These are phyloP conservation scores for Sitobion miscanthi DNA, from an alignment of 1,140 invertebrate species.

Conservation along the genomic window DNA sequence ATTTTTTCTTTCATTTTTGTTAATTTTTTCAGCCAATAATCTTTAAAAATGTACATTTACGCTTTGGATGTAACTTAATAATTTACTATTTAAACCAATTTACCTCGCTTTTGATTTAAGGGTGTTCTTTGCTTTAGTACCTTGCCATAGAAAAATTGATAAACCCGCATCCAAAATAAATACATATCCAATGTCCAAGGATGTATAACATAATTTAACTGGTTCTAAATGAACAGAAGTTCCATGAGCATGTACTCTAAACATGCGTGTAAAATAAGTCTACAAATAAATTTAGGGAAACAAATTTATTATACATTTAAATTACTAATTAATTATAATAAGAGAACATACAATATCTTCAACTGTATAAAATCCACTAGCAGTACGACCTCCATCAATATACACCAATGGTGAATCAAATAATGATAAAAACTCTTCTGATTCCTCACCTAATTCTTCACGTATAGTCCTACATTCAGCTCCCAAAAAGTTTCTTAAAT, in stretches of 20 bases:
- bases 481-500: conserved; percentile 93
- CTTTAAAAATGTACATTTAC: conserved; percentile 62
- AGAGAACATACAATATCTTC: conserved; percentile 79
- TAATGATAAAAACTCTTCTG: conserved; percentile 91
- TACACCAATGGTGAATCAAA: conserved; percentile 95
- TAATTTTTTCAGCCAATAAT: conserved; percentile 96
- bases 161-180: conserved; percentile 90
- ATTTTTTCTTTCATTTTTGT: conserved; percentile 97
- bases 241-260: conserved; percentile 87
- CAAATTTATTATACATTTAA: not conserved
- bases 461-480: conserved; percentile 96
- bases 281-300: conserved; percentile 63
- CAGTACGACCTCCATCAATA: conserved; percentile 94
- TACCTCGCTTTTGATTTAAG: conserved; percentile 87
- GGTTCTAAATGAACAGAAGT: conserved; percentile 90
- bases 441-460: conserved; percentile 96
- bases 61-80: not conserved
- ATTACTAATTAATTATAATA: not conserved
- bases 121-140: conserved; percentile 91
- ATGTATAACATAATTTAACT: conserved; percentile 72
- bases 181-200: conserved; percentile 89
- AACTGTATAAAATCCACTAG: conserved; percentile 96
- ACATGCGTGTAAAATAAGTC: conserved; percentile 84
- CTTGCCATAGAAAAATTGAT: conserved; percentile 91
- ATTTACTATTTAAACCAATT: conserved; percentile 76